Conservation (phyloP, 1,140 invertebrate genomes). For the Conopomorpha cramerella region DNA sequence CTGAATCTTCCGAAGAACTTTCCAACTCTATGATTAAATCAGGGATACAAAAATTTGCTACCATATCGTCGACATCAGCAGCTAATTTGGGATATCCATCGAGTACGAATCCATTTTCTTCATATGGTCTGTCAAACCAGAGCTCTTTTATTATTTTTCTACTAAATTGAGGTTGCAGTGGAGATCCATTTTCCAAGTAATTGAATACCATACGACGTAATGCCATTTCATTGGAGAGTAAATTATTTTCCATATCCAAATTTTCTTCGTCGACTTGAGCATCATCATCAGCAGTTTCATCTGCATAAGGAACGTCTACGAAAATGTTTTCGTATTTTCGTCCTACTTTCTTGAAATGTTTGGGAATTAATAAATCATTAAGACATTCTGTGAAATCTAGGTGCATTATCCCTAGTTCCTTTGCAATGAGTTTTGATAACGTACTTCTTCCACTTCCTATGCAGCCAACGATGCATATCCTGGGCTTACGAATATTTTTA, state of each 20-base stretch:
- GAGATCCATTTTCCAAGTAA: constrained; percentile 45
- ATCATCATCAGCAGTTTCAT: constrained; percentile 25
- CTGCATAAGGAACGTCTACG: constrained; percentile 22
- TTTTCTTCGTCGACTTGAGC: constrained; percentile 31
- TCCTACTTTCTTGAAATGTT: constrained; percentile 39
- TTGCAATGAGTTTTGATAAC: constrained; percentile 46
- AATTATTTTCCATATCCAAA: constrained; percentile 17
- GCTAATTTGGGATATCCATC: constrained; percentile 61
- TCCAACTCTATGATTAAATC: constrained; percentile 59
- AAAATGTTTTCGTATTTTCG: constrained; percentile 36
- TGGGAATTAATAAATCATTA: constrained; percentile 29
- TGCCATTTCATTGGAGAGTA: constrained; percentile 33
- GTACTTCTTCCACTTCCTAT: constrained; percentile 58
- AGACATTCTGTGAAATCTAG: constrained; percentile 48
- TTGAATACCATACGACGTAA: constrained; percentile 26
- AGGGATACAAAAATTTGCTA: constrained; percentile 51
- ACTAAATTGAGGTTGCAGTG: constrained; percentile 30
- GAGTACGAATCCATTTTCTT: constrained; percentile 52
- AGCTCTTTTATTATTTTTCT: constrained; percentile 41
- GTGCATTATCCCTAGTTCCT: constrained; percentile 57
- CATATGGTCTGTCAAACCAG: constrained; percentile 55
- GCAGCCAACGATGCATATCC: constrained; percentile 60
- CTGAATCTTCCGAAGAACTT: constrained; percentile 21
- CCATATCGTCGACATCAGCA: constrained; percentile 54
- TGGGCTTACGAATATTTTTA: constrained; percentile 40